Conservation (phyloP, 2,113 vertebrate genomes). For the Megaceryle maxima region DNA sequence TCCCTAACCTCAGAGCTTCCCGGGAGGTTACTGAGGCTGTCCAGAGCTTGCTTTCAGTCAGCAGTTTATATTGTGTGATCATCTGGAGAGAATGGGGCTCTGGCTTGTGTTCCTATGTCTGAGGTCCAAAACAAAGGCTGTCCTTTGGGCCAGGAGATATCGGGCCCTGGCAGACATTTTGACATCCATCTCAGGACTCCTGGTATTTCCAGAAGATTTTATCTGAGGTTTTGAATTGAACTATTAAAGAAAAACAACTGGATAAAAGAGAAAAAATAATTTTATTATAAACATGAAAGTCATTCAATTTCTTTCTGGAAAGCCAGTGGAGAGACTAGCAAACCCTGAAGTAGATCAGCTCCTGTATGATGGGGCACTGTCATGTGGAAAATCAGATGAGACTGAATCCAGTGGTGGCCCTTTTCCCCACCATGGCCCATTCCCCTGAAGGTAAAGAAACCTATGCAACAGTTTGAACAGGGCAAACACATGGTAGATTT, state of each 20-base stretch:
- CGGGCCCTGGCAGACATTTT: neutral
- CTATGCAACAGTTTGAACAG: neutral
- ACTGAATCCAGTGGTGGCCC: neutral
- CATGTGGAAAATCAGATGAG: neutral
- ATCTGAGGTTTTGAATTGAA: neutral
- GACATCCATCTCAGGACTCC: neutral
- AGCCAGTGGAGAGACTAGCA: neutral
- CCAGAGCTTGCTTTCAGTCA: neutral
- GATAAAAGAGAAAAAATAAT: neutral
- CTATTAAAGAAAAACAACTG: conserved; percentile 14
- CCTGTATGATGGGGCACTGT: neutral
- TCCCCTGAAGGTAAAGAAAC: neutral
- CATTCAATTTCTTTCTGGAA: neutral
- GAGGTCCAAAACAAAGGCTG: neutral
- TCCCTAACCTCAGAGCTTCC: conserved; percentile 1
- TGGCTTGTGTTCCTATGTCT: conserved; percentile 15
- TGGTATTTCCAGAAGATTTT: conserved; percentile 40
- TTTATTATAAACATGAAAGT: conserved; percentile 5
- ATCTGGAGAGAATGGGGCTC: neutral
- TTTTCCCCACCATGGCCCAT: neutral
- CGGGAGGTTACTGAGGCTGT: conserved; percentile 21
- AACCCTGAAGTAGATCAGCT: neutral
- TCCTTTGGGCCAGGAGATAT: neutral
- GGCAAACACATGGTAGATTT: neutral
- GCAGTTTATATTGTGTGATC: conserved; percentile 52